Percentiles rank a stretch among this genome's conserved stretches.
Conservation (phyloP, 1,140 invertebrate species). For the Dreissena polymorpha region DNA sequence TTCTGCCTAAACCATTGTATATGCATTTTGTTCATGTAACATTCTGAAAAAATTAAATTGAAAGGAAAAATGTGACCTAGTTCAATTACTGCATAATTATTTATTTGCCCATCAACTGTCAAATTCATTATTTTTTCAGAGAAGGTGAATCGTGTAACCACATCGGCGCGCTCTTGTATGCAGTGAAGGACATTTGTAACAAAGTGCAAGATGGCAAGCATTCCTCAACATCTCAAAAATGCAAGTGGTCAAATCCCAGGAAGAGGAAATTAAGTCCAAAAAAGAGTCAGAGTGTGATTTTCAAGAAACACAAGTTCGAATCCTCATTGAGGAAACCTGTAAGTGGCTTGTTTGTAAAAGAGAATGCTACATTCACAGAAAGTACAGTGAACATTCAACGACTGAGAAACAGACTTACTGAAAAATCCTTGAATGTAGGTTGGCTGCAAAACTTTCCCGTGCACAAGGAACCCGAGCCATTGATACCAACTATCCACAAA, state of each 20-base stretch:
- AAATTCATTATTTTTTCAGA: not conserved
- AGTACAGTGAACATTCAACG: not conserved
- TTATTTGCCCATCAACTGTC: not conserved
- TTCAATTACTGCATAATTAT: too few species aligned
- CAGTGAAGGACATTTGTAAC: constrained; percentile 27
- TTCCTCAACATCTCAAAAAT: constrained; percentile 35
- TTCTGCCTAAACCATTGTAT: too few species aligned
- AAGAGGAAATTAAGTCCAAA: constrained; percentile 44
- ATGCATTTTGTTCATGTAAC: too few species aligned
- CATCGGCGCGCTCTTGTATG: constrained; percentile 39
- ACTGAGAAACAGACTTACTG: constrained; percentile 1
- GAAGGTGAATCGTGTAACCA: not conserved
- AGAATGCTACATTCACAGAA: not conserved
- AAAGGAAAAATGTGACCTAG: too few species aligned
- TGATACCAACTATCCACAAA: not conserved
- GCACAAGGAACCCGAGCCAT: not conserved
- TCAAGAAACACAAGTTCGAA: constrained; percentile 12
- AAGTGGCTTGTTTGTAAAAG: not conserved
- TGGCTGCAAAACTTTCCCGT: constrained; percentile 8
- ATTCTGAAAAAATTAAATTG: too few species aligned
- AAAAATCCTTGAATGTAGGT: not conserved
- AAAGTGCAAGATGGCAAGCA: constrained; percentile 23
- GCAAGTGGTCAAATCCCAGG: constrained; percentile 42
- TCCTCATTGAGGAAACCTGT: not conserved
- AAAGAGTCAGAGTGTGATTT: constrained; percentile 18